These are phyloP conservation scores for Tringa solitaria DNA, from an alignment of 2,113 vertebrate genomes.

Conservation along the genomic window DNA sequence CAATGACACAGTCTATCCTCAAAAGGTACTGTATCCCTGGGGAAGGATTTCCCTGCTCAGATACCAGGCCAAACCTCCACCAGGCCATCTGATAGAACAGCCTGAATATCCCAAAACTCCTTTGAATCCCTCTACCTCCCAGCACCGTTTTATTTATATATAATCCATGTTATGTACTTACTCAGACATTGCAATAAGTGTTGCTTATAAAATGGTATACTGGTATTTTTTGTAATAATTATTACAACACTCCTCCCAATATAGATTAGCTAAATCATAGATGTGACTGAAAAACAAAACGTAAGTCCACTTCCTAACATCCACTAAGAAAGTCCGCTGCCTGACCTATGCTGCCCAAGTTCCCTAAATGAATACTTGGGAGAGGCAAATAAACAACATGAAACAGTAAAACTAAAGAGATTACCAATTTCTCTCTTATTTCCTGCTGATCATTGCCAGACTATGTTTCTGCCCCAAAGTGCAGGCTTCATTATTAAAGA, in stretches of 20 bases:
- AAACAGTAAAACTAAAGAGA: slow-evolving; percentile 63
- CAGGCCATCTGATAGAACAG: neutral
- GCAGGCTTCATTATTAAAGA: slow-evolving; percentile 67
- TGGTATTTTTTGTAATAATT: neutral
- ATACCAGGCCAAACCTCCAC: neutral
- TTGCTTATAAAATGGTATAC: neutral
- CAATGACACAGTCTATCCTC: neutral
- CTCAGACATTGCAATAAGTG: neutral
- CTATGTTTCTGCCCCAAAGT: slow-evolving; percentile 64
- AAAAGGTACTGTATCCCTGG: neutral
- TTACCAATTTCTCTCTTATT: slow-evolving; percentile 67
- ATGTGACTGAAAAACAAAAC: neutral
- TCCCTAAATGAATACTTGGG: slow-evolving; percentile 34
- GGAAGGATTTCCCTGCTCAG: neutral
- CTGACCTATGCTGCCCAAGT: neutral
- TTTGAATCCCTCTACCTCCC: neutral
- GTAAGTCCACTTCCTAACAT: neutral
- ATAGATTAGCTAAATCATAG: neutral
- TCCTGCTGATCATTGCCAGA: slow-evolving; percentile 67
- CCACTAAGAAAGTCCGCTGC: slow-evolving; percentile 18
- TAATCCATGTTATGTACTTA: neutral
- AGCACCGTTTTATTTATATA: neutral
- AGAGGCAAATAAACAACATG: slow-evolving; percentile 30
- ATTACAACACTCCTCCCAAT: neutral
- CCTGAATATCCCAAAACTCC: neutral